phyloP scores from a whole-genome alignment of 2,888 invertebrate genomes.

The Hybos culiciformis region DNA sequence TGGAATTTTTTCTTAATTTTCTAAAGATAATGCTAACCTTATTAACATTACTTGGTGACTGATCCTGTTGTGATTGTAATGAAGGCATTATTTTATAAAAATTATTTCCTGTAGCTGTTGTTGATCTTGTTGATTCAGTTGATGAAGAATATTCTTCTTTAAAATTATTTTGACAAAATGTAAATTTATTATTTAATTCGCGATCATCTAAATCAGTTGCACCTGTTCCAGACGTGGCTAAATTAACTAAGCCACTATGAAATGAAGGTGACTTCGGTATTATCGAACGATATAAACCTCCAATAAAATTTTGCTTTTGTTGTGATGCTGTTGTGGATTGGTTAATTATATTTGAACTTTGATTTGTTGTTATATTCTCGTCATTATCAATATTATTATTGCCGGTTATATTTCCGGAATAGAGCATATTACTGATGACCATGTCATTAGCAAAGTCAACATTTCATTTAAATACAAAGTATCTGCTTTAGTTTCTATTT shows the following conservation, averaged over 20 bases:
- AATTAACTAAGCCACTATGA: conserved; percentile 72
- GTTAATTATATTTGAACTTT: conserved; percentile 13
- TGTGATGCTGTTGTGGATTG: conserved; percentile 34
- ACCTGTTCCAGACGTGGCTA: conserved; percentile 44
- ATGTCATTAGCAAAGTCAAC: conserved; percentile 37
- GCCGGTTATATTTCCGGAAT: conserved; percentile 32
- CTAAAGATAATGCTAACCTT: conserved; percentile 2
- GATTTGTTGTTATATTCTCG: conserved; percentile 18
- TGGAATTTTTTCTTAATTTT: not conserved
- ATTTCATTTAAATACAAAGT: no score
- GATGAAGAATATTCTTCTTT: no score
- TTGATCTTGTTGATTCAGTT: conserved; percentile 22
- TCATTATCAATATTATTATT: conserved; percentile 15
- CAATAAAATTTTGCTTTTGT: conserved; percentile 35
- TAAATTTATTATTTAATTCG: conserved; percentile 13
- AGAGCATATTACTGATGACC: conserved; percentile 37
- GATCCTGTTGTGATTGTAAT: conserved; percentile 19
- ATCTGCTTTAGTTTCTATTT: no score
- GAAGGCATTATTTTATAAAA: conserved; percentile 28
- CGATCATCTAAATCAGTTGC: no score
- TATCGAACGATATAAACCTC: conserved; percentile 35
- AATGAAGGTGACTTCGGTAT: conserved; percentile 80
- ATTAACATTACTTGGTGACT: conserved; percentile 12
- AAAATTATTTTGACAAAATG: no score
- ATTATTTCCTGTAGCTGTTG: conserved; percentile 20